Evolutionary conservation across 2,113 vertebrate species (phyloP).

Genomic region (Anolis sagrei): DNA sequence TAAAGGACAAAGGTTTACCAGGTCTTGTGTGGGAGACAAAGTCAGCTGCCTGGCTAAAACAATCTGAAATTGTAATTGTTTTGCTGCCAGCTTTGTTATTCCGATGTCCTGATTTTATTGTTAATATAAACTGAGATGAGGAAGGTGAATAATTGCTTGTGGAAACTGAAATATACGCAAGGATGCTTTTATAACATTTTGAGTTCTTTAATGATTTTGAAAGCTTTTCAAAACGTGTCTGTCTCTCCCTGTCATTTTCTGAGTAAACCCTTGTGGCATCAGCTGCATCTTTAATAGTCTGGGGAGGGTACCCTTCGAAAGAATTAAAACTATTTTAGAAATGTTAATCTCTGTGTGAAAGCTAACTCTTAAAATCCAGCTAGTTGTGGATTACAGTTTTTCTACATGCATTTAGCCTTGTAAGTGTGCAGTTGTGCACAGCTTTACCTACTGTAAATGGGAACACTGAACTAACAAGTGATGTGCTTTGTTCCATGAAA

Average conservation of each 20-base stretch:
- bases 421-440: conserved; percentile 31
- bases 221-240: conserved; percentile 33
- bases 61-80: conserved; percentile 57
- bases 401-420: not conserved
- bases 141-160: conserved; percentile 25
- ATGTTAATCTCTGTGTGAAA: conserved; percentile 54
- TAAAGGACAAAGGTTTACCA: conserved; percentile 41
- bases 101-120: conserved; percentile 63
- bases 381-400: conserved; percentile 26
- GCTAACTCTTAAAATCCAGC: conserved; percentile 43
- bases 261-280: conserved; percentile 53
- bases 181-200: conserved; percentile 32
- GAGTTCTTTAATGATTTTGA: conserved; percentile 53
- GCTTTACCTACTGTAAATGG: conserved; percentile 58
- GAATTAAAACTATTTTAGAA: conserved; percentile 60
- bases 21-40: conserved; percentile 17
- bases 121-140: conserved; percentile 21
- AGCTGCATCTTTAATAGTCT: conserved; percentile 53
- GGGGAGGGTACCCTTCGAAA: conserved; percentile 29
- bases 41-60: conserved; percentile 55
- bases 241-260: not conserved
- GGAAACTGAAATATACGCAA: conserved; percentile 56
- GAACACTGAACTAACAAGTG: conserved; percentile 55
- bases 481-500: conserved; percentile 47
- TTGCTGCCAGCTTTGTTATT: conserved; percentile 51